Evolutionary conservation across 1,140 invertebrate species (phyloP).

Genomic region (Formica selysi): DNA sequence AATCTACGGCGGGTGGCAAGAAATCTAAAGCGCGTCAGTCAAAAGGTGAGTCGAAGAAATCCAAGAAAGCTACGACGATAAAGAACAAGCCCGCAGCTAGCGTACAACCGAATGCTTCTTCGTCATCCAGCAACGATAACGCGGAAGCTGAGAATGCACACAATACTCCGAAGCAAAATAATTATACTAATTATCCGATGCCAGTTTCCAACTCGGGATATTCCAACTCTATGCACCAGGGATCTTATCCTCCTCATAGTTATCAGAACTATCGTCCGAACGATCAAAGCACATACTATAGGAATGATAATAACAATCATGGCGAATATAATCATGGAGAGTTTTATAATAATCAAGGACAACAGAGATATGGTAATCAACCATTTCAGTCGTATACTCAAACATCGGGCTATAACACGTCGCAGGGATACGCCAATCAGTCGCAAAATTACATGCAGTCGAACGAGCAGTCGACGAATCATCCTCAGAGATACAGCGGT

Average conservation of each 20-base stretch:
- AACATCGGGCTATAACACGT: constrained; percentile 76
- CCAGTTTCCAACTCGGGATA: constrained; percentile 75
- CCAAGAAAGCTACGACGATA: constrained; percentile 81
- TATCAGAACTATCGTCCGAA: constrained; percentile 82
- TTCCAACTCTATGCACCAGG: constrained; percentile 67
- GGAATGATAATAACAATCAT: constrained; percentile 75
- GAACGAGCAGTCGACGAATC: constrained; percentile 76
- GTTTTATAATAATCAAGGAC: constrained; percentile 82
- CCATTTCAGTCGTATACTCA: constrained; percentile 80
- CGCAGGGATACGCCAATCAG: constrained; percentile 77
- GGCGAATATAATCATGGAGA: constrained; percentile 78
- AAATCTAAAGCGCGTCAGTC: constrained; percentile 81
- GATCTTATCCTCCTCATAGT: constrained; percentile 72
- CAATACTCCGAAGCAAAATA: constrained; percentile 71
- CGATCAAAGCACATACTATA: constrained; percentile 81
- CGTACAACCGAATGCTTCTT: constrained; percentile 88
- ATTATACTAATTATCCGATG: constrained; percentile 79
- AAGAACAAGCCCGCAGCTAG: constrained; percentile 90
- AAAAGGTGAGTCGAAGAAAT: constrained; percentile 84
- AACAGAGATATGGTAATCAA: constrained; percentile 81
- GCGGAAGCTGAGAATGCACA: constrained; percentile 69
- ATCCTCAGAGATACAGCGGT: constrained; percentile 75
- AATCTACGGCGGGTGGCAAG: constrained; percentile 80
- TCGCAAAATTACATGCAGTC: constrained; percentile 76
- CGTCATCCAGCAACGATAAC: constrained; percentile 75